Percentiles rank a stretch among this genome's conserved stretches.
Conservation (phyloP, 2,113 vertebrate genomes). For the Acrocephalus kingi region DNA sequence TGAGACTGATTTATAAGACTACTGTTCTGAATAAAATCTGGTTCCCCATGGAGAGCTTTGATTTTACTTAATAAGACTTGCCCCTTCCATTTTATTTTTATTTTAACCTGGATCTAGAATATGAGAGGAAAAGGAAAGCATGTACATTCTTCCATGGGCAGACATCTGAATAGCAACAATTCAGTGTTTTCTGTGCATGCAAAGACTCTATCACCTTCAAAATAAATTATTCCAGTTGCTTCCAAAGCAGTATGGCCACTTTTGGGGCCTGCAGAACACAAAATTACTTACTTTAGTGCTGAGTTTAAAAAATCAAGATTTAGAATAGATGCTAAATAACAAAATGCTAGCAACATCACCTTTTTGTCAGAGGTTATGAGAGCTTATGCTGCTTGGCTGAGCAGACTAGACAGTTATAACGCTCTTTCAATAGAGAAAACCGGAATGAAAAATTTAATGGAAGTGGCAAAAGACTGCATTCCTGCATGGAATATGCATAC, state of each 20-base stretch:
- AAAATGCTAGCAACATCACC: constrained; percentile 34
- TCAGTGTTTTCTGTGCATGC: background rate
- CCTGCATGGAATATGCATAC: background rate
- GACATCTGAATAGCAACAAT: background rate
- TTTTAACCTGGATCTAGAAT: background rate
- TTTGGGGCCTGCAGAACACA: background rate
- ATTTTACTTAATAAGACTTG: background rate
- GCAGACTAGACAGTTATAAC: background rate
- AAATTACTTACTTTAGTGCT: background rate
- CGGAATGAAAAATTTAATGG: background rate
- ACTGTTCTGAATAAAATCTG: background rate
- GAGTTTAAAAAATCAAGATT: constrained; percentile 33
- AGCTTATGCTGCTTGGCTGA: constrained; percentile 23
- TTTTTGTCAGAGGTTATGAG: constrained; percentile 15
- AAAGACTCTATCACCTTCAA: background rate
- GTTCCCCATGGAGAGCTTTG: background rate
- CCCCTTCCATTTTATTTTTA: background rate
- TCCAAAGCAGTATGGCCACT: background rate
- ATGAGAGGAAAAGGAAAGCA: background rate
- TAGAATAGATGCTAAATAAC: background rate
- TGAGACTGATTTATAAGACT: background rate
- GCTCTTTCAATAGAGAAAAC: background rate
- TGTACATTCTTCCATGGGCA: background rate
- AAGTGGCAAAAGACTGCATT: background rate
- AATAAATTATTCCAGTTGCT: background rate